Evolutionary conservation across 2,113 vertebrate genomes (phyloP), one percentile per base, ranked within the genome.

Genomic region (Malurus alboscapulatus): DNA sequence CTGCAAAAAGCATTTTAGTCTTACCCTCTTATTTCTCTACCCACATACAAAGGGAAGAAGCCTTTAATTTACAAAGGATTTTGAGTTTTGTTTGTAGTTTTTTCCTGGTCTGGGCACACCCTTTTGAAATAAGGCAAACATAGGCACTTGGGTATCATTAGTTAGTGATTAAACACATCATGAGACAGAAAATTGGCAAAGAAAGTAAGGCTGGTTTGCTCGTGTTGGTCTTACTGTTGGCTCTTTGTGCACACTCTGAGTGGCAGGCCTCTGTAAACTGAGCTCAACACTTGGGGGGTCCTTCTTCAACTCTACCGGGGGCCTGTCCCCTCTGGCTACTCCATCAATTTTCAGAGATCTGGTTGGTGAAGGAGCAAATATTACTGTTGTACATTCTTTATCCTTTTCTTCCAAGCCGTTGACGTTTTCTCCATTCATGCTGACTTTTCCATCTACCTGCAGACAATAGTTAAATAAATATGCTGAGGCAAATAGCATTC

Each of bases 401-500:
- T 98, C 97, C 34, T 96, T 98, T 40, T 98, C 97, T 48, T 88
- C 94, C 21, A 61, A 40, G 11, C 97, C 94, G 9, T 96, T 96
- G 81, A 96, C 50, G 4, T 89, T 92, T 47, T 97, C 96, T 87
- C 99, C 98, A 54, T 99, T 99, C 95, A 99, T 67, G 79, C 97
- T 98, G 86, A 98, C 91, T 95, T 98, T 98, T 96, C 97, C 97
- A 57, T 99, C 98, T 87, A 95, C 97, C 99, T 99, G 30, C 36
- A 96, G 72, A 80, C 87, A 17, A 96, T n/a, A 95, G 82, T 93
- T 93, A 91, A 84, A 95, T 32, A 95, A 90, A 93, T 51, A 90
- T 12, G 30, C 48, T 61, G 55, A 92, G 53, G 54, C n/a, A 57
- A 67, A 40, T 86, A 59, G 47, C 62, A 36, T 47, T 66, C 50